Conservation (phyloP, 2,113 vertebrate genomes). For the Myiozetetes cayanensis region DNA sequence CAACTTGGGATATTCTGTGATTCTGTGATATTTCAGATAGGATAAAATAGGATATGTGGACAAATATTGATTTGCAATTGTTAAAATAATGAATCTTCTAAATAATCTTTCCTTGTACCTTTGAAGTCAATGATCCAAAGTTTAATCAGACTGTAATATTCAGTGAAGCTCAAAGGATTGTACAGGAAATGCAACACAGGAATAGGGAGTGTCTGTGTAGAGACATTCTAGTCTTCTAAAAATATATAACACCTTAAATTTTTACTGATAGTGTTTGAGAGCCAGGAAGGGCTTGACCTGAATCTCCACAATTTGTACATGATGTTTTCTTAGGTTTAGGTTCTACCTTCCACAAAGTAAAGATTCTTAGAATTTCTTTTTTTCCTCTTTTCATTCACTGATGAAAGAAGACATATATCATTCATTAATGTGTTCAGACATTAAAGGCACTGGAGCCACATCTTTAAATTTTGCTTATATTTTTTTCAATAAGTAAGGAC, state of each 20-base stretch:
- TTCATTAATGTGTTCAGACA: not conserved
- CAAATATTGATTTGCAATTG: not conserved
- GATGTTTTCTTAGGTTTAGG: not conserved
- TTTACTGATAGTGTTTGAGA: not conserved
- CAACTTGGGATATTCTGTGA: not conserved
- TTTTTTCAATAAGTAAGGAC: not conserved
- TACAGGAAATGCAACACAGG: not conserved
- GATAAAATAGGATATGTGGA: not conserved
- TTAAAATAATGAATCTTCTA: not conserved
- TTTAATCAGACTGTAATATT: not conserved
- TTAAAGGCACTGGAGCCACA: not conserved
- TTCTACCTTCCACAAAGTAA: not conserved
- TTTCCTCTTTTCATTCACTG: not conserved
- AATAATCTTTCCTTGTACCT: not conserved
- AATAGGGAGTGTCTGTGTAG: not conserved
- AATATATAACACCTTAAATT: not conserved
- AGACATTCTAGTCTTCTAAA: not conserved
- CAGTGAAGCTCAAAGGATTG: not conserved
- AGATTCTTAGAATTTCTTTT: not conserved
- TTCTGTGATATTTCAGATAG: not conserved
- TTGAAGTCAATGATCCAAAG: not conserved
- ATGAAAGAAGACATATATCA: not conserved
- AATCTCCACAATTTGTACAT: not conserved
- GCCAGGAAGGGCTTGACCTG: not conserved
- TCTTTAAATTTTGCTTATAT: not conserved